phyloP scores from a whole-genome alignment of 2,113 vertebrate species.

The Columbina picui region DNA sequence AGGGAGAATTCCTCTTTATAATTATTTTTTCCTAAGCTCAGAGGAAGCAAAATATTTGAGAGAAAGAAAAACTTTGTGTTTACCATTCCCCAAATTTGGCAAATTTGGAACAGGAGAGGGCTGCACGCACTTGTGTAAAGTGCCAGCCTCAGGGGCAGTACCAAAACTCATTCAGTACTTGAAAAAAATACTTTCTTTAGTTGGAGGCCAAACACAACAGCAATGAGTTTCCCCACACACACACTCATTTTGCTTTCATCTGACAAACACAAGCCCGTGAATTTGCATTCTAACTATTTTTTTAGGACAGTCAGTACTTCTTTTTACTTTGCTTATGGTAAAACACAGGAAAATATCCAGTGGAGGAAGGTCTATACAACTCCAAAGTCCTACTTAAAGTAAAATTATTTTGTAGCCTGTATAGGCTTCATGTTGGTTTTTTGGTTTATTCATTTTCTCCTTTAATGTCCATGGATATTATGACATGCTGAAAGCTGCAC shows the following conservation, averaged over 20 bases:
- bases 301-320: not conserved
- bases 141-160: not conserved
- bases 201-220: constrained; percentile 52
- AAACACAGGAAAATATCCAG: not conserved
- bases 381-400: not conserved
- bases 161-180: constrained; percentile 5
- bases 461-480: not conserved
- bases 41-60: constrained; percentile 51
- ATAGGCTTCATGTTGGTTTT: not conserved
- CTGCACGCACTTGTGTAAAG: not conserved
- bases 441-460: not conserved
- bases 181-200: constrained; percentile 25
- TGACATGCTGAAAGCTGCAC: not conserved
- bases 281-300: not conserved
- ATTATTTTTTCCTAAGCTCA: constrained; percentile 41
- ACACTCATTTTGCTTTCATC: constrained; percentile 29
- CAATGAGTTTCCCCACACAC: not conserved
- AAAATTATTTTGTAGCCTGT: not conserved
- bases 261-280: constrained; percentile 2
- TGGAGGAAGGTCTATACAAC: not conserved
- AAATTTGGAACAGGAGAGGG: constrained; percentile 23
- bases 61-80: constrained; percentile 16
- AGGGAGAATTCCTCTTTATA: not conserved
- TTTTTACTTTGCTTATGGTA: not conserved
- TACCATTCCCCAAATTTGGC: not conserved